Conservation (phyloP, 2,888 invertebrate genomes). For the Xylophagus ater region DNA sequence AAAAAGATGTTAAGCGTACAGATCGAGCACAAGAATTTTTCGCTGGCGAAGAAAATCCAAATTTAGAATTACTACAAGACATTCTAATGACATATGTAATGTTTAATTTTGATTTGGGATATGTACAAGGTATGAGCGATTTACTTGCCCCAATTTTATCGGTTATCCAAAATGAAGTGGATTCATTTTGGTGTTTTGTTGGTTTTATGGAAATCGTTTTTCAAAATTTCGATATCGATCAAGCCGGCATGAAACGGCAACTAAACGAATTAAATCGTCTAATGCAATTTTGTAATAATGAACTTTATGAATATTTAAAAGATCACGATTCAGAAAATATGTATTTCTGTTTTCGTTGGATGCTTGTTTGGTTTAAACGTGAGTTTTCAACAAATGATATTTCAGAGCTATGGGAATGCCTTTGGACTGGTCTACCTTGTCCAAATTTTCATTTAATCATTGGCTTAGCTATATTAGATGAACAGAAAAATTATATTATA, state of each 20-base stretch:
- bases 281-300: conserved; percentile 70
- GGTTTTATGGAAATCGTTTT: conserved; percentile 92
- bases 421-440: conserved; percentile 93
- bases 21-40: conserved; percentile 85
- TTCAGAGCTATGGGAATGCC: conserved; percentile 87
- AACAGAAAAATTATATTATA: conserved; percentile 78
- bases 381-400: conserved; percentile 82
- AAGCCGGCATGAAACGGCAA: conserved; percentile 91
- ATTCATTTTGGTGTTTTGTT: conserved; percentile 98
- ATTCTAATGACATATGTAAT: conserved; percentile 97
- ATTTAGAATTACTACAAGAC: conserved; percentile 72
- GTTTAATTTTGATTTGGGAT: conserved; percentile 97
- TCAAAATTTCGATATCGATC: conserved; percentile 93
- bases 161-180: conserved; percentile 84
- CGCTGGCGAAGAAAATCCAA: conserved; percentile 87
- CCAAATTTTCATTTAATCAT: conserved; percentile 91
- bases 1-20: conserved; percentile 95
- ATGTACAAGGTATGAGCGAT: conserved; percentile 97
- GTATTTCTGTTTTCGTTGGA: conserved; percentile 99
- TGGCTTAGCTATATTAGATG: conserved; percentile 84
- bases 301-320: conserved; percentile 74
- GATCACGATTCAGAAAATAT: conserved; percentile 63
- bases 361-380: conserved; percentile 89
- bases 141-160: conserved; percentile 83
- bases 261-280: conserved; percentile 73